These are phyloP conservation scores for Xiphias gladius DNA, from an alignment of 2,113 vertebrate species.

Conservation along the genomic window DNA sequence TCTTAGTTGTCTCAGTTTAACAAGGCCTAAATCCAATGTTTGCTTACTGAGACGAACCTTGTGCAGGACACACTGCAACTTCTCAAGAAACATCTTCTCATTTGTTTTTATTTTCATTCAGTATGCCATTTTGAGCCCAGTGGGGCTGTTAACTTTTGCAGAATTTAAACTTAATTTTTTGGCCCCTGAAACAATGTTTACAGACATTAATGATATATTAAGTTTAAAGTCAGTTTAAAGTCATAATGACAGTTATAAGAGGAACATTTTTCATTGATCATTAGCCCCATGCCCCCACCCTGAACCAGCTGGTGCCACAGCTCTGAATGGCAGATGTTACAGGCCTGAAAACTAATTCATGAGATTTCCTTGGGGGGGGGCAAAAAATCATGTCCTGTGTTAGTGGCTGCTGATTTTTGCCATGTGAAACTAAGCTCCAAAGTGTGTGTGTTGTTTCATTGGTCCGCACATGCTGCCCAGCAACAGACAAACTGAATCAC, in stretches of 20 bases:
- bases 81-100: background rate
- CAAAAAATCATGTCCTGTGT: slow-evolving; percentile 35
- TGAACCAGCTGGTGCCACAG: slow-evolving; percentile 12
- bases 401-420: slow-evolving; percentile 59
- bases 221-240: background rate
- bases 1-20: background rate
- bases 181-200: background rate
- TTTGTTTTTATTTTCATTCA: background rate
- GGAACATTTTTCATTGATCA: slow-evolving; percentile 5
- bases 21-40: background rate
- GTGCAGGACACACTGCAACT: background rate
- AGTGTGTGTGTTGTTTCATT: slow-evolving; percentile 66
- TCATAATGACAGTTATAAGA: slow-evolving; percentile 1
- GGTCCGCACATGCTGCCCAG: slow-evolving; percentile 70
- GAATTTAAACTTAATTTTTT: background rate
- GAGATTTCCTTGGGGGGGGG: slow-evolving; percentile 14
- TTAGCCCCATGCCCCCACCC: slow-evolving; percentile 2
- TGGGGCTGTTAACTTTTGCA: background rate
- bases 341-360: slow-evolving; percentile 47
- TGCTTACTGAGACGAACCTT: background rate
- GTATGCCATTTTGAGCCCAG: too few species aligned
- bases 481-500: slow-evolving; percentile 83
- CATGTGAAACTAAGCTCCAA: slow-evolving; percentile 50
- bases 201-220: background rate
- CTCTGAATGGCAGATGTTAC: slow-evolving; percentile 35